Percentiles rank a stretch among this genome's conserved stretches.
phyloP scores from a whole-genome alignment of 2,888 invertebrate genomes.

The Drosophila lutescens region DNA sequence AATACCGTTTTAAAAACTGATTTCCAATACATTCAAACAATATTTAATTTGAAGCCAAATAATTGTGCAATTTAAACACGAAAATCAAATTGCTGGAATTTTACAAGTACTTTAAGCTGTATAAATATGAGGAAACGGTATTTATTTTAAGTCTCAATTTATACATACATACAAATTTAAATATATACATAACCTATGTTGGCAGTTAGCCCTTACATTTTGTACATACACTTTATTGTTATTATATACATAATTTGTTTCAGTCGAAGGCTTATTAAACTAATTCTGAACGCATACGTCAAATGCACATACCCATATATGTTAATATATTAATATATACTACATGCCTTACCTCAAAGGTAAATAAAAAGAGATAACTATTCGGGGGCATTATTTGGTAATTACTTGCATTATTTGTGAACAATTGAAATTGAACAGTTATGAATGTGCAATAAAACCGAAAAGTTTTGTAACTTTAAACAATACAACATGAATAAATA shows the following conservation, averaged over 20 bases:
- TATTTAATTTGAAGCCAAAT: neutral
- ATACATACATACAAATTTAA: conserved; percentile 42
- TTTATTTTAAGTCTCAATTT: conserved; percentile 40
- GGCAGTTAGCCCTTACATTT: conserved; percentile 37
- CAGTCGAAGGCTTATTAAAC: conserved; percentile 41
- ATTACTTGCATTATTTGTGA: conserved; percentile 8
- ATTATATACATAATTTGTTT: conserved; percentile 41
- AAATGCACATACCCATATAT: conserved; percentile 39
- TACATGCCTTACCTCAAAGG: conserved; percentile 29
- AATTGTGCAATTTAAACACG: conserved; percentile 6
- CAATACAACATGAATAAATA: neutral
- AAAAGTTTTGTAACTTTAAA: neutral
- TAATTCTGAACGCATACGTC: conserved; percentile 41
- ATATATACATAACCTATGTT: conserved; percentile 42
- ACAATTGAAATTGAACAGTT: neutral
- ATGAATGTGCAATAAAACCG: too few relatives aligned
- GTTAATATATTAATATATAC: conserved; percentile 24
- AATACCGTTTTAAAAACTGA: neutral
- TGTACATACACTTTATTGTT: conserved; percentile 39
- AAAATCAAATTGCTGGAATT: conserved; percentile 4
- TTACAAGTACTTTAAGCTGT: conserved; percentile 20
- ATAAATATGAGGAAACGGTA: conserved; percentile 36
- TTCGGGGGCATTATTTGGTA: conserved; percentile 19
- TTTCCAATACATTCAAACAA: neutral
- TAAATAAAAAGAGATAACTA: conserved; percentile 27